A percentile compares a stretch with the other conserved stretches of the same genome.
Evolutionary conservation across 2,113 vertebrate genomes (phyloP).

Genomic region (Ondatra zibethicus): DNA sequence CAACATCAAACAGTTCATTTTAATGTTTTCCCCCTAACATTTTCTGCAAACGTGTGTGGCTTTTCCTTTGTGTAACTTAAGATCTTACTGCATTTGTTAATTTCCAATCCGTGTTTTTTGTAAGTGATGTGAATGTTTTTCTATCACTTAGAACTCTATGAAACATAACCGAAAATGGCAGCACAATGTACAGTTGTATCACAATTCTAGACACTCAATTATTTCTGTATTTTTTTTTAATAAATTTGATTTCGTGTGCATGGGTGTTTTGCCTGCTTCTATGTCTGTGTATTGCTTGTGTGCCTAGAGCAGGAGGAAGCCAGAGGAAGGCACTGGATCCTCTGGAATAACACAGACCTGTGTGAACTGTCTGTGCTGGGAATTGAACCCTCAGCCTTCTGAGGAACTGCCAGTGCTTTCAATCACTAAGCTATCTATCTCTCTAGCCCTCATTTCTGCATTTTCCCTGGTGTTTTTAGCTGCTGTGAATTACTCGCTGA

Average conservation of each 20-base stretch:
- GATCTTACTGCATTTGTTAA: background rate
- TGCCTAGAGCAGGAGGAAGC: background rate
- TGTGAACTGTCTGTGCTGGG: too few relatives aligned
- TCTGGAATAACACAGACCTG: too few relatives aligned
- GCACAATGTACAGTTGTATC: background rate
- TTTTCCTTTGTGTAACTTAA: background rate
- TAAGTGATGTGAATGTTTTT: background rate
- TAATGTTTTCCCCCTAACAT: background rate
- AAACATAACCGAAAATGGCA: background rate
- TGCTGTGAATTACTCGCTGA: background rate
- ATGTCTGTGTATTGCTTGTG: background rate
- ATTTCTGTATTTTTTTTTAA: background rate
- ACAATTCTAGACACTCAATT: background rate
- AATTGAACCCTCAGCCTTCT: too few relatives aligned
- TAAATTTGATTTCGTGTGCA: background rate
- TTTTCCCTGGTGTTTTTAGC: background rate
- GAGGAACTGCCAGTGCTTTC: too few relatives aligned
- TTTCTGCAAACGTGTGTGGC: background rate
- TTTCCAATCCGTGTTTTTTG: conserved; percentile 26
- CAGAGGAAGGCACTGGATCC: background rate
- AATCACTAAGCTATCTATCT: too few relatives aligned
- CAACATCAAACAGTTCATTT: conserved; percentile 24
- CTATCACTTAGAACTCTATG: background rate
- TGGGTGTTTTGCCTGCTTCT: background rate
- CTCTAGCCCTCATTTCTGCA: background rate